Conservation (phyloP, 2,797 vertebrate genomes). For the Macropodus opercularis region DNA sequence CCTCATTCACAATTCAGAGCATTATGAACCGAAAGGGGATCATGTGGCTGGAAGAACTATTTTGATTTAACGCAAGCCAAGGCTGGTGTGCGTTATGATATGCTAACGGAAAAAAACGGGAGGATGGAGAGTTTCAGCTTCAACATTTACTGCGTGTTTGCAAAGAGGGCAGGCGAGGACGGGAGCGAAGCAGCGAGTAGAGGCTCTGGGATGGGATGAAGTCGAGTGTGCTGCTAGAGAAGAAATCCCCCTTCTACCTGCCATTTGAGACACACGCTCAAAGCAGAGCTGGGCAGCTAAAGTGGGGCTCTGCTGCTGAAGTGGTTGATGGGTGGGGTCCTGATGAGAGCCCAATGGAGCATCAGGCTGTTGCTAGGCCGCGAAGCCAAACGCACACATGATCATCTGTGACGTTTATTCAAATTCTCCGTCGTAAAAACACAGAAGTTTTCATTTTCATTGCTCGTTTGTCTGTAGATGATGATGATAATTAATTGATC, state of each 20-base stretch:
- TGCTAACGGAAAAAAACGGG: slow-evolving; percentile 58
- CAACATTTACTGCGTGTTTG: slow-evolving; percentile 17
- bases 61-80: slow-evolving; percentile 54
- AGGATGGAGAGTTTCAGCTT: slow-evolving; percentile 29
- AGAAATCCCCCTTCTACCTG: slow-evolving; percentile 46
- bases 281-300: slow-evolving; percentile 31
- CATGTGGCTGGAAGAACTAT: slow-evolving; percentile 62
- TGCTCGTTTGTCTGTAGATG: background rate
- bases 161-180: slow-evolving; percentile 12
- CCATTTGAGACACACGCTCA: slow-evolving; percentile 43
- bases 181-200: slow-evolving; percentile 16
- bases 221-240: slow-evolving; percentile 32
- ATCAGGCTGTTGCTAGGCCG: slow-evolving; percentile 19
- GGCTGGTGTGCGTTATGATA: slow-evolving; percentile 37
- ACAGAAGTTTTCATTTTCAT: no score
- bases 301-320: slow-evolving; percentile 44
- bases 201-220: slow-evolving; percentile 33
- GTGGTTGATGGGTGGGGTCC: slow-evolving; percentile 22
- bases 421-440: no score
- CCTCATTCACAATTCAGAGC: slow-evolving; percentile 72
- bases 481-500: background rate
- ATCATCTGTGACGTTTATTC: no score
- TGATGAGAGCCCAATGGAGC: slow-evolving; percentile 7
- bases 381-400: background rate
- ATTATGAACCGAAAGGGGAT: slow-evolving; percentile 52